Evolutionary conservation across 2,888 invertebrate species (phyloP), one percentile per base, ranked within the genome.

Genomic region (Apamea anceps): DNA sequence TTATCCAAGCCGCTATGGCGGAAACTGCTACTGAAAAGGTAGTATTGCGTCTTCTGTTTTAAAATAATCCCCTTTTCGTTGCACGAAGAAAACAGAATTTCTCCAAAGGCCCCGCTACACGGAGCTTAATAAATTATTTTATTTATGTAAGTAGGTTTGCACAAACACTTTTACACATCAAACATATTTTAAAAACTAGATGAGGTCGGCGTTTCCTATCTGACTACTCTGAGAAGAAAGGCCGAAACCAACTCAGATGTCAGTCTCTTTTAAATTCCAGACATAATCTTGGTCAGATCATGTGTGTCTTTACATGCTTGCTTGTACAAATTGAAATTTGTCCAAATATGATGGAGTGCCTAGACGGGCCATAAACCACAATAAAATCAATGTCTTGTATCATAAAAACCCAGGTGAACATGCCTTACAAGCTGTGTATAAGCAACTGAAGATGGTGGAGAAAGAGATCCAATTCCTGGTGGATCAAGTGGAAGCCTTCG

Each of bases 381-480:
- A n/a, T 60, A 60, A n/a, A n/a, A 60, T 60, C 57, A 60, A 60
- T n/a, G n/a, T 60, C 57, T 57, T 71, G 6, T 71, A 1, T 71
- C 4, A 5, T 37, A 2, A 51, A 42, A 48, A 60, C 28, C 21
- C 45, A 97, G 97, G 96, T 75, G 94, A 96, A 88, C 97, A 98
- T 85, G 97, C 97, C 45, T 93, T 98, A 8, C 96, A 96, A 84
- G 98, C 98, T 0, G 97, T 98, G 18, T 97, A 98, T 71, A 97
- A 97, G 25, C 98, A 98, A 92, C 97, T 98, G 12, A 97, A 97
- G 85, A 98, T 98, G 94, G 98, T 98, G 21, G 98, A 98, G 79
- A 95, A 95, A 63, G 98, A 98, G 88, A 95, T 98, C 28, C 95
- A 97, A 63, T 96, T 95, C 80, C 96, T 98, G 60, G 96, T 98